Evolutionary conservation across 2,888 invertebrate genomes (phyloP), one percentile per base, ranked within the genome.

Genomic region (Alloplasta piceator): DNA sequence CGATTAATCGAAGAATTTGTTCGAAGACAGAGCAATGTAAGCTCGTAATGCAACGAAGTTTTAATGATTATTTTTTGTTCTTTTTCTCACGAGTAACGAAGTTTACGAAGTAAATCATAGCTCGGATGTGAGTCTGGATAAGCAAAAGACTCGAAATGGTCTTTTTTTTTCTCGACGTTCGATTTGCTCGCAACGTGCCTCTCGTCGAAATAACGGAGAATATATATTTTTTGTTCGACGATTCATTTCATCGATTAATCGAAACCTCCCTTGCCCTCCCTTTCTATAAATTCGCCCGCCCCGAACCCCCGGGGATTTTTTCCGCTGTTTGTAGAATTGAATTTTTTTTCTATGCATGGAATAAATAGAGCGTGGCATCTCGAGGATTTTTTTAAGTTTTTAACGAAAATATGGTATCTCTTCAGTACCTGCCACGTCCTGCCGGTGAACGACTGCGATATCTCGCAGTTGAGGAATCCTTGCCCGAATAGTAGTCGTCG

Each of bases 381-480:
- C 43, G 61, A 52, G 46, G 43, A 14, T 56, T 56, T 16, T 72
- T 63, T 56, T 68, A 72, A 38, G 80, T 84, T 79, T 80, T 86
- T 84, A 84, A 88, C 85, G 85, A 85, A 83, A 86, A 85, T 84
- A 85, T 77, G 85, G 85, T 88, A 86, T 86, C 87, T 86, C 87
- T 84, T 85, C 87, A 89, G 88, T 93, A 93, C 93, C 93, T 93
- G 92, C 92, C 93, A 91, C 93, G 92, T 90, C 92, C 92, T 86
- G 93, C 92, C 82, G 93, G 93, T 79, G 93, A 93, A 83, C 93
- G 93, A 89, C 93, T 93, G 85, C 93, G 91, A 89, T 93, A 93
- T 89, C 93, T 93, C 85, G 93, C 92, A 81, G 92, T 91, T 84
- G 90, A 88, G 86, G 93, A 93, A 85, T 91, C 90, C 89, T 91